Base-by-base conservation (phyloP, 2,888 invertebrate genomes). In the Pollenia labialis region DNA sequence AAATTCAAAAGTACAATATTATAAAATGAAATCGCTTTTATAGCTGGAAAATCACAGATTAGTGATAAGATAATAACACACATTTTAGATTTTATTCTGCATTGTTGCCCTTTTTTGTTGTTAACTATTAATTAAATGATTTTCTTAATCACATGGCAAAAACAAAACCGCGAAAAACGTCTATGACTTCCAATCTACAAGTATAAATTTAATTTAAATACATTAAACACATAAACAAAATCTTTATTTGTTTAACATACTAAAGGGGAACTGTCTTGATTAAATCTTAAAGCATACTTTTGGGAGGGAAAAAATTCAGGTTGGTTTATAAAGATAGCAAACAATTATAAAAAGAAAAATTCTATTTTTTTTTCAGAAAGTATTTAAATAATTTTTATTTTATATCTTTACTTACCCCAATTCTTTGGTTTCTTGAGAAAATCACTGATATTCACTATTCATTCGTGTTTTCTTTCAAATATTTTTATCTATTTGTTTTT, bases 41-140 rank as follows among this genome's bases (percentile, higher is more conserved):
- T 8, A 32, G 18, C 18, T 58, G 12, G 8, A 32, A 6, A 32
- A 32, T 23, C 32, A 40, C 32, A 32, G 58, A 58, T 58, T 58
- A 58, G 14, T 40, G 58, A 58, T 58, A 40, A 58, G 58, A 58
- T 58, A 58, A 40, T 4, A 40, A 40, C 40, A 58, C 58, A 58
- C 12, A 58, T 14, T 14, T 60, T 62, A 16, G n/a, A 10, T 42
- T 32, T 6, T 32, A 32, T 32, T 32, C 32, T 42, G 16, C 42
- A 16, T n/a, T 40, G 14, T 16, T 42, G 42, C 16, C 62, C n/a
- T 60, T 60, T 60, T 40, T 18, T 56, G 14, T 40, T 58, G 4
- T 23, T 14, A 62, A 40, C 42, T n/a, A 6, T 14, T 62, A 62
- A 62, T 62, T 42, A 10, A 42, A 42, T 62, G 42, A 42, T 42